Evolutionary conservation across 2,888 invertebrate species (phyloP).

Genomic region (Tiphia femorata): DNA sequence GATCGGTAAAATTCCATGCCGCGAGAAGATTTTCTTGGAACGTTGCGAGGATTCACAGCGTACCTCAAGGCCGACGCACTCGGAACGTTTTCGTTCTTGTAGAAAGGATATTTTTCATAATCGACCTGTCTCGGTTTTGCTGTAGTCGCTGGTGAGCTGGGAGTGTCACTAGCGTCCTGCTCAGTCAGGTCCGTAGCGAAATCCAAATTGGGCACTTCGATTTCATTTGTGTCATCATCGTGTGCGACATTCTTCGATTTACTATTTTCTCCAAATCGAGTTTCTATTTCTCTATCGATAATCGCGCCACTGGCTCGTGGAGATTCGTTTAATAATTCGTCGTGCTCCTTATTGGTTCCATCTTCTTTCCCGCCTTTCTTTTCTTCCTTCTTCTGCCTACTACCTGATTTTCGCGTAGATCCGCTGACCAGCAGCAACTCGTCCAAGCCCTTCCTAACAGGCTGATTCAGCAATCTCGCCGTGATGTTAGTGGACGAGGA

Average conservation of each 20-base stretch:
- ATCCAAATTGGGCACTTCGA: slow-evolving; percentile 51
- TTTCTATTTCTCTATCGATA: slow-evolving; percentile 56
- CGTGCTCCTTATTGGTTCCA: too few relatives aligned
- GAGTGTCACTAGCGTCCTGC: background rate
- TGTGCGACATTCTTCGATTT: slow-evolving; percentile 59
- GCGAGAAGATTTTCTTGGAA: slow-evolving; percentile 77
- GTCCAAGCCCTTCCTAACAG: too few relatives aligned
- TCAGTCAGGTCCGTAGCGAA: slow-evolving; percentile 34
- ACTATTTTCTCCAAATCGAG: slow-evolving; percentile 54
- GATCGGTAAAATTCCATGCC: slow-evolving; percentile 81
- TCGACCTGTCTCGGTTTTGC: slow-evolving; percentile 38
- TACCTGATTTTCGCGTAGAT: too few relatives aligned
- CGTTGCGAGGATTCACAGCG: slow-evolving; percentile 74
- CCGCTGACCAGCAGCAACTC: too few relatives aligned
- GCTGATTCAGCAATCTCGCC: too few relatives aligned
- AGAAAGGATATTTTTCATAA: slow-evolving; percentile 77
- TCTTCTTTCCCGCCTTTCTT: too few relatives aligned
- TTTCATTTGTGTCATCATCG: slow-evolving; percentile 48
- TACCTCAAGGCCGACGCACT: slow-evolving; percentile 77
- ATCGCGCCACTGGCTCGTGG: slow-evolving; percentile 45
- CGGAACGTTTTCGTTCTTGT: slow-evolving; percentile 69
- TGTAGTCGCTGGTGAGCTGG: background rate
- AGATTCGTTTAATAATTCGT: slow-evolving; percentile 47
- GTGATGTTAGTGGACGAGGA: too few relatives aligned
- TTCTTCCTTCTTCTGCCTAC: too few relatives aligned